Base-by-base conservation (phyloP, 2,113 vertebrate species). In the Ptyas mucosa region DNA sequence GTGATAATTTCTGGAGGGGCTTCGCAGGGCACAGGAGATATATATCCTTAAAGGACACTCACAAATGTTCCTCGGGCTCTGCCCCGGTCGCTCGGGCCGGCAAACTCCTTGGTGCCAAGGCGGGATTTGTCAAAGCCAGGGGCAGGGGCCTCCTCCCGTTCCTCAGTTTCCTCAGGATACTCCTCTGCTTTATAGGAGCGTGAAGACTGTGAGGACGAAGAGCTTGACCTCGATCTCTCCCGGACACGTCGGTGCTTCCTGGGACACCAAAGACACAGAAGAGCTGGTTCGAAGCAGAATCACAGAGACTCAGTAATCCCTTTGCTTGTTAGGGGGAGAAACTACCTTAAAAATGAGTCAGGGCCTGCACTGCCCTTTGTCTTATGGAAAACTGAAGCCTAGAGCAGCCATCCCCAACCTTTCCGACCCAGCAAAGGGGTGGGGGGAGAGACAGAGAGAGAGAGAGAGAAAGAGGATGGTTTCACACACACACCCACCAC, bases 201-300 rank as follows among this genome's bases (percentile, higher is more conserved):
- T 3, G 92, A 99, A 9, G 98, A 99, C 0, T 98, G 99, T 0
- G 99, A 99, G 0, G 99, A 99, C 0, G 99, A 99, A 0, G 99
- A 99, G 0, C 98, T 99, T 0, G 99, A 99, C 58, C 98, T 98
- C 93, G 99, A 99, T 52, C 98, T 98, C 94, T 98, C 98, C 29
- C 98, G 98, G 12, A 98, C 98, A 96, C 98, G 98, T 92, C 98
- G 98, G 95, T 98, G 98, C 96, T 98, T 99, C 97, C 99, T 99
- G 95, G 1, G n/a, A 20, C 26, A 39, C 15, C 18, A 53, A 49
- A 29, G 34, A 75, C 23, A 92, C 15, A 52, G 1, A 89, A 55
- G 87, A 55, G 9, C 39, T 29, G 1, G 55, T n/a, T 15, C 64
- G 4, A 15, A 20, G 75, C 34, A 81, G 34, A 81, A 81, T 1